phyloP scores from a whole-genome alignment of 1,140 invertebrate species.

The Lasioglossum albipes region DNA sequence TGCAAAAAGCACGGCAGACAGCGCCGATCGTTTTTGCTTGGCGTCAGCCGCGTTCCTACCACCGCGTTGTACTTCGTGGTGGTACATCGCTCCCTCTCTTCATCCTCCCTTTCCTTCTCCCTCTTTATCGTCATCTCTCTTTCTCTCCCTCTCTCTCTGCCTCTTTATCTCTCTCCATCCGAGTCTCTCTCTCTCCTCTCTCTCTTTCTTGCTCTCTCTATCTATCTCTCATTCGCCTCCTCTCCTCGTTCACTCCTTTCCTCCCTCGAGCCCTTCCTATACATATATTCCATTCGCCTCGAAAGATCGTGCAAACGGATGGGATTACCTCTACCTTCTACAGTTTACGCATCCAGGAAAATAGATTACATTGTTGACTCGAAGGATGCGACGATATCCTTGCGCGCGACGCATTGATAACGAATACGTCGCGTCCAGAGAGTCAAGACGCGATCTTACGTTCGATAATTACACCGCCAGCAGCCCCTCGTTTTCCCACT shows the following conservation, averaged over 20 bases:
- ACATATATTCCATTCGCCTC: constrained; percentile 69
- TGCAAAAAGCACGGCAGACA: constrained; percentile 81
- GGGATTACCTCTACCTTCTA: constrained; percentile 64
- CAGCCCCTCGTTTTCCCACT: too few species aligned
- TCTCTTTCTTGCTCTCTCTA: background rate
- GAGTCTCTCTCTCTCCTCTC: background rate
- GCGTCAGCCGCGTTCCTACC: constrained; percentile 80
- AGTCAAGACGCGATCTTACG: background rate
- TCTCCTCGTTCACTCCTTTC: constrained; percentile 58
- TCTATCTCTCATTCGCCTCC: background rate
- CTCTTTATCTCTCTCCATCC: constrained; percentile 3
- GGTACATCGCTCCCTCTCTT: constrained; percentile 77
- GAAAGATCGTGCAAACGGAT: constrained; percentile 69
- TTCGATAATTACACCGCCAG: too few species aligned
- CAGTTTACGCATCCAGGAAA: constrained; percentile 45
- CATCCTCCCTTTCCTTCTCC: background rate
- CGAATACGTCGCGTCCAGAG: background rate
- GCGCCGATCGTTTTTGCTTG: constrained; percentile 80
- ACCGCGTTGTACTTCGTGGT: constrained; percentile 77
- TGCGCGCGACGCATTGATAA: background rate
- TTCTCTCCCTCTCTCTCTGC: background rate
- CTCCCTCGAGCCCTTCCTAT: constrained; percentile 45
- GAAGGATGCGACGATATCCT: constrained; percentile 1
- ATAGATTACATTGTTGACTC: constrained; percentile 45
- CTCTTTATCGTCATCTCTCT: background rate